Conservation (phyloP, 2,888 invertebrate species). For the Drosophila nr. perissopoda region DNA sequence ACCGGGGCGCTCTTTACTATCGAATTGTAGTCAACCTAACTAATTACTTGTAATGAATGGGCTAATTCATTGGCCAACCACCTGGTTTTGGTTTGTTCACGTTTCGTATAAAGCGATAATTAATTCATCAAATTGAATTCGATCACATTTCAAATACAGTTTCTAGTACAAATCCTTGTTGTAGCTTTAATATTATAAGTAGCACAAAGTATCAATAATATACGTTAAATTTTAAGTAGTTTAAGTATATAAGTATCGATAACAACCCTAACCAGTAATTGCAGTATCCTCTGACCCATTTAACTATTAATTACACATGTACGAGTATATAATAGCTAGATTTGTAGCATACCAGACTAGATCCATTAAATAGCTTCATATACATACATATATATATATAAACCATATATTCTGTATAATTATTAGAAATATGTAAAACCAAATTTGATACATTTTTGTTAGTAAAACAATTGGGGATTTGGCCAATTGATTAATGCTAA, state of each 20-base stretch:
- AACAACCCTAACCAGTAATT: constrained; percentile 22
- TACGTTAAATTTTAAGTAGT: constrained; percentile 42
- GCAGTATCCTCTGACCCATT: constrained; percentile 12
- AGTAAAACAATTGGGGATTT: constrained; percentile 8
- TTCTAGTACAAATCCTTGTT: constrained; percentile 38
- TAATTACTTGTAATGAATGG: constrained; percentile 36
- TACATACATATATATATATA: constrained; percentile 13
- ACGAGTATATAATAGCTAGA: constrained; percentile 35
- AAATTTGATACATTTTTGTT: constrained; percentile 20
- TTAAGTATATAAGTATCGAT: constrained; percentile 44
- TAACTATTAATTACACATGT: constrained; percentile 14
- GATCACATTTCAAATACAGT: constrained; percentile 42
- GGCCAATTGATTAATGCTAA: neutral
- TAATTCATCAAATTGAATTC: constrained; percentile 51
- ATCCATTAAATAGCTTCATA: constrained; percentile 32
- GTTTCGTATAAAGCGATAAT: constrained; percentile 54
- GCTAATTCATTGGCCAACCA: constrained; percentile 33
- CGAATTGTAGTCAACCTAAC: constrained; percentile 43
- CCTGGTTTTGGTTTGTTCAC: constrained; percentile 75
- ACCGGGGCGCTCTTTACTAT: constrained; percentile 49
- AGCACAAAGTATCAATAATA: constrained; percentile 11
- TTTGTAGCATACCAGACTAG: constrained; percentile 34
- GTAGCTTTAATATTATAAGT: constrained; percentile 42
- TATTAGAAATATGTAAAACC: constrained; percentile 10
- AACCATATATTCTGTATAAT: constrained; percentile 9